Conservation (phyloP, 92 coral and sea anemone genomes). For the Bergia puertoricense region DNA sequence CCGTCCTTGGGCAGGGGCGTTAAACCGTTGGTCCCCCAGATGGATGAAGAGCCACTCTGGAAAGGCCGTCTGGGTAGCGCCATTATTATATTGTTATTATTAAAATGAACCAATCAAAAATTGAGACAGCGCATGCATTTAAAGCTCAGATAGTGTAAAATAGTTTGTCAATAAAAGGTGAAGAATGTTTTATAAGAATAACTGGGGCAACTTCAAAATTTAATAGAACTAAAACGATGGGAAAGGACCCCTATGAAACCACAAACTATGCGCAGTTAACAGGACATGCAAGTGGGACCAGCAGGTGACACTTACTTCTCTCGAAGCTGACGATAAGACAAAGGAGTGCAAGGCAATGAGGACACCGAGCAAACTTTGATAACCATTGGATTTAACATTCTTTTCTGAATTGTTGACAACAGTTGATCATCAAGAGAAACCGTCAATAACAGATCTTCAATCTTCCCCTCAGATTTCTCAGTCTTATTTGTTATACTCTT, state of each 20-base stretch:
- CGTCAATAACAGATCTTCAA: constrained; percentile 81
- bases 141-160: not conserved
- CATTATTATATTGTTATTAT: too few species aligned
- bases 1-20: too few species aligned
- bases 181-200: not conserved
- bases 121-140: not conserved
- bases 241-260: not conserved
- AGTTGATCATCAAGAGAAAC: constrained; percentile 79
- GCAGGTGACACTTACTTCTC: constrained; percentile 68
- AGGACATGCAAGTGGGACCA: not conserved
- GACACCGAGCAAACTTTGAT: constrained; percentile 82
- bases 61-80: too few species aligned
- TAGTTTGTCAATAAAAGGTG: not conserved
- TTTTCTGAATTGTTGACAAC: constrained; percentile 75
- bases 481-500: constrained; percentile 68
- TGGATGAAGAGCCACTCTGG: too few species aligned
- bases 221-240: not conserved
- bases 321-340: constrained; percentile 68
- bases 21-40: too few species aligned
- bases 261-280: not conserved
- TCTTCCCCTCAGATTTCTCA: constrained; percentile 66
- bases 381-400: constrained; percentile 90
- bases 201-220: not conserved
- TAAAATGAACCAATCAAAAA: not conserved
- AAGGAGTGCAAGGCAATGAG: constrained; percentile 80